Conservation (phyloP, 2,113 vertebrate genomes). For the Percopsis transmontana region DNA sequence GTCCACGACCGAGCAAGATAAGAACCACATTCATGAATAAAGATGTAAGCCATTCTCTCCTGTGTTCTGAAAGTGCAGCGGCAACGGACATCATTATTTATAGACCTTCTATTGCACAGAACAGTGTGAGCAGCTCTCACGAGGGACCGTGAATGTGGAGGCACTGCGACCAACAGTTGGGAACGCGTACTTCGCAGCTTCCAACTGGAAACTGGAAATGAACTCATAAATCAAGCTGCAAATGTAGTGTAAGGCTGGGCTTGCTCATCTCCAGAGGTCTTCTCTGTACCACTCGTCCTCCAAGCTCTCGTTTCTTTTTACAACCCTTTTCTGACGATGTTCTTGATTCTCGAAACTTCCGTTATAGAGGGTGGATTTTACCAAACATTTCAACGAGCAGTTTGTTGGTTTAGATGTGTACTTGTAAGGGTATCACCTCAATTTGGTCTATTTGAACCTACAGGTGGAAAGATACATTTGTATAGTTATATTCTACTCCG, state of each 20-base stretch:
- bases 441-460: too few species aligned
- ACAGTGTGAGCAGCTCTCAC: slow-evolving; percentile 54
- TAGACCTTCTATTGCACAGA: slow-evolving; percentile 51
- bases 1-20: slow-evolving; percentile 37
- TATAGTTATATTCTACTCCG: too few species aligned
- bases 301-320: slow-evolving; percentile 47
- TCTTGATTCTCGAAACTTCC: slow-evolving; percentile 31
- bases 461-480: too few species aligned
- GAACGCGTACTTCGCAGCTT: slow-evolving; percentile 59
- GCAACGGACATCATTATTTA: slow-evolving; percentile 65
- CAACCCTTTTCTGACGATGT: slow-evolving; percentile 29
- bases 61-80: slow-evolving; percentile 49
- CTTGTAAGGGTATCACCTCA: too few species aligned
- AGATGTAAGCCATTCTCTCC: slow-evolving; percentile 49
- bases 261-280: slow-evolving; percentile 73
- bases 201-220: slow-evolving; percentile 69
- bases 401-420: too few species aligned
- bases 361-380: slow-evolving; percentile 28
- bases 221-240: slow-evolving; percentile 74
- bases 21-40: slow-evolving; percentile 65
- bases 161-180: slow-evolving; percentile 54
- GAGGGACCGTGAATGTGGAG: slow-evolving; percentile 60
- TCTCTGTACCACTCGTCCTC: slow-evolving; percentile 48
- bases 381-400: too few species aligned
- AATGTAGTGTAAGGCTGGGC: slow-evolving; percentile 67